Evolutionary conservation across 23 tunicate species (phyloP).

Genomic region (Trididemnum nubilum): DNA sequence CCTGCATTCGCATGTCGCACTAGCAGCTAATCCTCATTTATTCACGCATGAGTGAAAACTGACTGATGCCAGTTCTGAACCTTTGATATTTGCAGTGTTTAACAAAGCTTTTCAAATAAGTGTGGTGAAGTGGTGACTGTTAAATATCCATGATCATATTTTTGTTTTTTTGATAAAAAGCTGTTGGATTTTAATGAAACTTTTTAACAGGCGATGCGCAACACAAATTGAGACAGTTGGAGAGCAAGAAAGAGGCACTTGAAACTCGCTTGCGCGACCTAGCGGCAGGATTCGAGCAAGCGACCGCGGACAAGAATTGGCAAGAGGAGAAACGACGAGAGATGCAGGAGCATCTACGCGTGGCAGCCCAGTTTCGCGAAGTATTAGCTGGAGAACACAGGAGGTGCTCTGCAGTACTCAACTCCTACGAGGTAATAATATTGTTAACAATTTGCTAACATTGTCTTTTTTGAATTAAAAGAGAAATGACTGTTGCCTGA

Average conservation of each 20-base stretch:
- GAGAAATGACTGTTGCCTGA: too few species aligned
- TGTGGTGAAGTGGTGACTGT: too few species aligned
- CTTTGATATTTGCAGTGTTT: too few species aligned
- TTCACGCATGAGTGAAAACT: too few species aligned
- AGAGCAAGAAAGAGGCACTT: slow-evolving; percentile 82
- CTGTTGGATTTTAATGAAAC: too few species aligned
- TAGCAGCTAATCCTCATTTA: too few species aligned
- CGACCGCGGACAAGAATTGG: slow-evolving; percentile 86
- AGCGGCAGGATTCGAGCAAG: slow-evolving; percentile 88
- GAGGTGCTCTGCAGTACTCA: slow-evolving; percentile 68
- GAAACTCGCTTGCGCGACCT: slow-evolving; percentile 86
- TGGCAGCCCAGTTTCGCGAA: slow-evolving; percentile 72
- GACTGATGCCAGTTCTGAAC: too few species aligned
- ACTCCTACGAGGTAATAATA: slow-evolving; percentile 53
- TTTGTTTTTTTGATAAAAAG: too few species aligned
- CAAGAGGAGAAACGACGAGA: slow-evolving; percentile 80
- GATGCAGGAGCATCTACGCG: slow-evolving; percentile 81
- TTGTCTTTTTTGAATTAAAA: not conserved
- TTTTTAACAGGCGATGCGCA: slow-evolving; percentile 71
- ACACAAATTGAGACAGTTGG: slow-evolving; percentile 80
- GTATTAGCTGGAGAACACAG: slow-evolving; percentile 70
- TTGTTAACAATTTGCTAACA: too few species aligned
- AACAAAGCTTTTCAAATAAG: too few species aligned
- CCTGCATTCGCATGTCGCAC: too few species aligned
- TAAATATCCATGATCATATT: too few species aligned